Percentiles rank a stretch among this genome's conserved stretches.
Conservation (phyloP, 2,797 vertebrate genomes). For the Phalloptychus januarius region DNA sequence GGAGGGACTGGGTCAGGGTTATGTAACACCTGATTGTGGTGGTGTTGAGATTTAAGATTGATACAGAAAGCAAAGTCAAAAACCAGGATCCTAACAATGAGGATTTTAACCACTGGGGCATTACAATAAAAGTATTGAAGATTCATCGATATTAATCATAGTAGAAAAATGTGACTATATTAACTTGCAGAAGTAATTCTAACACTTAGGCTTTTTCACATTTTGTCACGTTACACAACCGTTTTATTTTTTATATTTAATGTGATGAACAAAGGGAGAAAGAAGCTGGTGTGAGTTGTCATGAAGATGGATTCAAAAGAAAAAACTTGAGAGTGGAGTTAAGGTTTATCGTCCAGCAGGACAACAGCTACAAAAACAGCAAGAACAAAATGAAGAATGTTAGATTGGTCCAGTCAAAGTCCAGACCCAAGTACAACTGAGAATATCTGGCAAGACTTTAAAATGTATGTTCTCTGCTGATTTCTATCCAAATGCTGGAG, state of each 20-base stretch:
- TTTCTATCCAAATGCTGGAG: not conserved
- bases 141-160: not conserved
- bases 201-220: not conserved
- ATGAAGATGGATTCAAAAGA: not conserved
- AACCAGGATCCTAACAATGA: not conserved
- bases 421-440: not conserved
- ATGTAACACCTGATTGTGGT: constrained; percentile 80
- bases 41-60: not conserved
- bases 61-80: not conserved
- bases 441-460: not conserved
- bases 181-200: not conserved
- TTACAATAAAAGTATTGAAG: not conserved
- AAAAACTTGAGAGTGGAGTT: not conserved
- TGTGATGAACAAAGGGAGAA: not conserved
- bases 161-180: not conserved
- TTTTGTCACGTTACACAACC: not conserved
- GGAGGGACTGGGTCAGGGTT: constrained; percentile 79
- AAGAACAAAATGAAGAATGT: not conserved
- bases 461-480: not conserved
- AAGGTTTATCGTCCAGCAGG: not conserved
- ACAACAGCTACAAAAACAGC: not conserved
- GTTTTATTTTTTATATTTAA: not conserved
- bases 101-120: not conserved
- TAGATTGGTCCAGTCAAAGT: not conserved
- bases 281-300: not conserved